A percentile compares a stretch with the other conserved stretches of the same genome.
These are phyloP conservation scores for Drosophila mimetica DNA, from an alignment of 2,888 invertebrate species.

Conservation along the genomic window DNA sequence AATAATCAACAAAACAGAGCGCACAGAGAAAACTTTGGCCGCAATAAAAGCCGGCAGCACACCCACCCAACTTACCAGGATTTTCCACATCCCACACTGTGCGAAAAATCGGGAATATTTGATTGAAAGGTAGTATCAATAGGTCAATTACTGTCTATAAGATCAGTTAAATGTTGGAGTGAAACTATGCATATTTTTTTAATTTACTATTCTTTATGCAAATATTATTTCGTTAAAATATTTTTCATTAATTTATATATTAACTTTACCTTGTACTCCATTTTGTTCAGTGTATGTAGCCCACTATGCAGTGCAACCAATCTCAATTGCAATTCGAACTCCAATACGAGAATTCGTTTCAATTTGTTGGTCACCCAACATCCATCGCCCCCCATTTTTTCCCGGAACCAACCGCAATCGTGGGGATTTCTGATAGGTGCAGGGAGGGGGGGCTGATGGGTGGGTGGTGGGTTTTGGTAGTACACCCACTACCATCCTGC, in stretches of 20 bases:
- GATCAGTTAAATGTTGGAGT: no score
- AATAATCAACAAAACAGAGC: constrained; percentile 73
- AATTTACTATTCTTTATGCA: no score
- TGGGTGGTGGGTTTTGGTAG: background rate
- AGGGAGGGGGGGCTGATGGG: background rate
- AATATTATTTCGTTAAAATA: no score
- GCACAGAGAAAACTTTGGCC: constrained; percentile 46
- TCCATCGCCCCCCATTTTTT: constrained; percentile 20
- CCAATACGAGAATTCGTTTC: constrained; percentile 79
- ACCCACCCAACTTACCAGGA: background rate
- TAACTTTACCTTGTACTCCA: background rate
- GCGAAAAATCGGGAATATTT: background rate
- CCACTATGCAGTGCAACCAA: constrained; percentile 59
- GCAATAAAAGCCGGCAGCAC: constrained; percentile 54
- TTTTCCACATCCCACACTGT: constrained; percentile 8
- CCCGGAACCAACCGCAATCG: constrained; percentile 61
- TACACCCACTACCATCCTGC: constrained; percentile 20
- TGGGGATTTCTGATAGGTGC: constrained; percentile 15
- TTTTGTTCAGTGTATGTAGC: background rate
- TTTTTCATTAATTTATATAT: background rate
- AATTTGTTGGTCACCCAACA: constrained; percentile 72
- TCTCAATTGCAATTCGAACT: constrained; percentile 81
- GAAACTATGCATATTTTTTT: no score
- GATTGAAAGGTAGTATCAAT: background rate
- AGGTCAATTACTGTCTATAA: no score